phyloP scores from a whole-genome alignment of 2,113 vertebrate genomes.

The Burhinus oedicnemus region DNA sequence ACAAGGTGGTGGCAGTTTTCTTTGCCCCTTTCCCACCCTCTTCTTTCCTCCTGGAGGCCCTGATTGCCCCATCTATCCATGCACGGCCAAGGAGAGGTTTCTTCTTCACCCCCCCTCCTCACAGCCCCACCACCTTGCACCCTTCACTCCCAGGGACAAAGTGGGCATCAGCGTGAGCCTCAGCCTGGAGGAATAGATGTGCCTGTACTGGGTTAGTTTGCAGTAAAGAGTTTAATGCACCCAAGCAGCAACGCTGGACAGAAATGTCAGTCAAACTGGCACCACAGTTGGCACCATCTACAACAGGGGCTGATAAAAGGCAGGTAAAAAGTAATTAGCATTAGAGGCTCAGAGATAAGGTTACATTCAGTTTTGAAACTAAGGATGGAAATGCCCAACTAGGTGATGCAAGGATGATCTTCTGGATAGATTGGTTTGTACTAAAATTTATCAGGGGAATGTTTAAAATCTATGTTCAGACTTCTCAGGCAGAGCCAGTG shows the following conservation, averaged over 20 bases:
- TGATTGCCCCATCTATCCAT: background rate
- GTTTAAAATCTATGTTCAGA: background rate
- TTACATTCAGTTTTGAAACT: background rate
- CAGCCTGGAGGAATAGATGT: background rate
- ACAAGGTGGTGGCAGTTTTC: background rate
- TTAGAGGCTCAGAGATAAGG: background rate
- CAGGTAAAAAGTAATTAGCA: background rate
- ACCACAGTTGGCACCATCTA: background rate
- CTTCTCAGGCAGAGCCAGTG: background rate
- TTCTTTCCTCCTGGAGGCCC: background rate
- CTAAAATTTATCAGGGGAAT: background rate
- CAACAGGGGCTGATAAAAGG: background rate
- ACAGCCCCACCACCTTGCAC: background rate
- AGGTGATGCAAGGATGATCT: background rate
- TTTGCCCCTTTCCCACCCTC: background rate
- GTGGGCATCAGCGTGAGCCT: background rate
- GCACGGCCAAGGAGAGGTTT: background rate
- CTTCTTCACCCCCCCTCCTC: background rate
- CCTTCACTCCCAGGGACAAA: background rate
- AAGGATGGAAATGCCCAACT: background rate
- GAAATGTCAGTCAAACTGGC: background rate
- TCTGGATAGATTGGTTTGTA: background rate
- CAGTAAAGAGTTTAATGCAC: constrained; percentile 12
- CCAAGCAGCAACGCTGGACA: background rate
- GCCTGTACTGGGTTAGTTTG: background rate